Conservation (phyloP, 2,888 invertebrate genomes). For the Baccha elongata region DNA sequence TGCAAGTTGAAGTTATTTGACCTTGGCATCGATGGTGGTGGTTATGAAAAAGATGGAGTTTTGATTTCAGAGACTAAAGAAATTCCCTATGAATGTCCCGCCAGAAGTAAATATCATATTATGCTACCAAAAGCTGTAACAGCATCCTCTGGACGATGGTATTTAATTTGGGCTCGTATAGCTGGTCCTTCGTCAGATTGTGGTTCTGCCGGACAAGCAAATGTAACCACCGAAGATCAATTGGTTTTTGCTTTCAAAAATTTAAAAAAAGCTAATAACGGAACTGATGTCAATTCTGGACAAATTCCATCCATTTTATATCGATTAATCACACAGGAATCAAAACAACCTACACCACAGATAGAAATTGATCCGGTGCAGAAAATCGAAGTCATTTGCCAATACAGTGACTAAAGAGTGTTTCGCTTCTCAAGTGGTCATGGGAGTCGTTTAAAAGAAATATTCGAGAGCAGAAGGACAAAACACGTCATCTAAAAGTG, state of each 20-base stretch:
- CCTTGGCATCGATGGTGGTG: too few relatives aligned
- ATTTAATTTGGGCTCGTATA: constrained; percentile 96
- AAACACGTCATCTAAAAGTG: constrained; percentile 82
- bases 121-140: too few relatives aligned
- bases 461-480: constrained; percentile 84
- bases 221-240: constrained; percentile 96
- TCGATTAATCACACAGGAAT: constrained; percentile 87
- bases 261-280: constrained; percentile 98
- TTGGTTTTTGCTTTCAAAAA: constrained; percentile 97
- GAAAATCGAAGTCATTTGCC: too few relatives aligned
- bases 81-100: too few relatives aligned
- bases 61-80: too few relatives aligned
- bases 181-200: constrained; percentile 98
- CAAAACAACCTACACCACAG: constrained; percentile 83
- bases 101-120: too few relatives aligned
- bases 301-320: constrained; percentile 95
- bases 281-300: constrained; percentile 98
- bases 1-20: too few relatives aligned
- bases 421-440: too few relatives aligned
- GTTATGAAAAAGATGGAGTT: too few relatives aligned
- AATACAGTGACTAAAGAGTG: too few relatives aligned
- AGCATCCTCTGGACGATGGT: constrained; percentile 89
- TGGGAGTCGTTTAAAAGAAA: constrained; percentile 93
- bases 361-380: constrained; percentile 90
- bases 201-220: constrained; percentile 95